Evolutionary conservation across 2,888 invertebrate genomes (phyloP).

Genomic region (Plagodis pulveraria): DNA sequence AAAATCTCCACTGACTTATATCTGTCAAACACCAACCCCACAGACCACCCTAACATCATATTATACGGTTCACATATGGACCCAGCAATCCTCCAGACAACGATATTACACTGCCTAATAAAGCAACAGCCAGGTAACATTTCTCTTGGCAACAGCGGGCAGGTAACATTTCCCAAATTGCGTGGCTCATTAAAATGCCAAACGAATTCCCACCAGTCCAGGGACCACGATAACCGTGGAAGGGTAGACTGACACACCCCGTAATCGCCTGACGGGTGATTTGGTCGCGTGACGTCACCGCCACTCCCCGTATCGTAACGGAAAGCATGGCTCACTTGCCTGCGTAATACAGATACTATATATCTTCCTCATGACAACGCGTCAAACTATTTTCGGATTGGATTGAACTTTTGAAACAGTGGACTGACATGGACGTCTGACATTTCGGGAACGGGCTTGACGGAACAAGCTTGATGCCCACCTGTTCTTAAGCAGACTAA

Average conservation of each 20-base stretch:
- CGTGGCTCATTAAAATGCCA: slow-evolving; percentile 38
- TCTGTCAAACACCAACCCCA: too few relatives aligned
- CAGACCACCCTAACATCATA: too few relatives aligned
- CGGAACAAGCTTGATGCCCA: too few relatives aligned
- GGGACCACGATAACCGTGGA: slow-evolving; percentile 30
- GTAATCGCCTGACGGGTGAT: slow-evolving; percentile 53
- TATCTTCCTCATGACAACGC: slow-evolving; percentile 33
- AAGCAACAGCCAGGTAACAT: slow-evolving; percentile 5
- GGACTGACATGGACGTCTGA: slow-evolving; percentile 5
- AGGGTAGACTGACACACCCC: slow-evolving; percentile 65
- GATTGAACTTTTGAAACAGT: slow-evolving; percentile 15
- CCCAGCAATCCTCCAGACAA: background rate
- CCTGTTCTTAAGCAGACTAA: too few relatives aligned
- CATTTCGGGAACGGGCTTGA: slow-evolving; percentile 7
- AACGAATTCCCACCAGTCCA: slow-evolving; percentile 25
- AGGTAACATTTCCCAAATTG: slow-evolving; percentile 30
- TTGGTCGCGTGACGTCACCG: slow-evolving; percentile 63
- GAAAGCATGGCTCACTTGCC: slow-evolving; percentile 16
- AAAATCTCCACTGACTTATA: too few relatives aligned
- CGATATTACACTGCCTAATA: background rate
- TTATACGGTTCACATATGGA: slow-evolving; percentile 9
- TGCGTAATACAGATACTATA: slow-evolving; percentile 17
- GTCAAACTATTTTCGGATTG: slow-evolving; percentile 24
- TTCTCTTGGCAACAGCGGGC: slow-evolving; percentile 14
- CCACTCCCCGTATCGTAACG: slow-evolving; percentile 57